Conservation (phyloP, 2,113 vertebrate genomes). For the Lophotis ruficrista region DNA sequence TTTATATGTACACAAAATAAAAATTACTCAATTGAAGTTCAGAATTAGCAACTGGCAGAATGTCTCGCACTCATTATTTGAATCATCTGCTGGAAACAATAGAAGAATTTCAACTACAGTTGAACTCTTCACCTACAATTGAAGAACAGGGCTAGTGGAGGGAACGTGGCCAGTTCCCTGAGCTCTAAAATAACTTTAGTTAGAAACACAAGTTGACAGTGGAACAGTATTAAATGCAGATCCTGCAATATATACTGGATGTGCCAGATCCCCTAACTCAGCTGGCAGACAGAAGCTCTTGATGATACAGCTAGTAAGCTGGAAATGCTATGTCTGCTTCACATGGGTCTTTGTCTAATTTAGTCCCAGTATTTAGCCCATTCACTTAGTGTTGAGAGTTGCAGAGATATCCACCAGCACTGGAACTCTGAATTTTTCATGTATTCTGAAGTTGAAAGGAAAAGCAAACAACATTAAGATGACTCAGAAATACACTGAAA, state of each 20-base stretch:
- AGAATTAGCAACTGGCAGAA: constrained; percentile 19
- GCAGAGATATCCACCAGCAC: neutral
- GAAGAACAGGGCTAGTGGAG: neutral
- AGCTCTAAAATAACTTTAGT: neutral
- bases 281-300: neutral
- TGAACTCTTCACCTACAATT: constrained; percentile 41
- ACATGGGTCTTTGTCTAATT: neutral
- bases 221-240: neutral
- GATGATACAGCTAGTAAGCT: neutral
- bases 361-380: neutral
- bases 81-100: constrained; percentile 54
- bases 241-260: neutral
- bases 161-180: neutral
- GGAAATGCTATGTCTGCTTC: neutral
- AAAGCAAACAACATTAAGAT: neutral
- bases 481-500: neutral
- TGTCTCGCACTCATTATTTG: constrained; percentile 16
- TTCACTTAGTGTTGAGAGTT: neutral
- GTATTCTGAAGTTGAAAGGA: neutral
- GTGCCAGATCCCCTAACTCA: neutral
- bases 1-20: neutral
- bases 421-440: neutral
- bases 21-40: neutral
- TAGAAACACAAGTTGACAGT: neutral
- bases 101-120: constrained; percentile 16